These are phyloP conservation scores for Silurus aristotelis DNA, from an alignment of 2,797 vertebrate species.

Conservation along the genomic window DNA sequence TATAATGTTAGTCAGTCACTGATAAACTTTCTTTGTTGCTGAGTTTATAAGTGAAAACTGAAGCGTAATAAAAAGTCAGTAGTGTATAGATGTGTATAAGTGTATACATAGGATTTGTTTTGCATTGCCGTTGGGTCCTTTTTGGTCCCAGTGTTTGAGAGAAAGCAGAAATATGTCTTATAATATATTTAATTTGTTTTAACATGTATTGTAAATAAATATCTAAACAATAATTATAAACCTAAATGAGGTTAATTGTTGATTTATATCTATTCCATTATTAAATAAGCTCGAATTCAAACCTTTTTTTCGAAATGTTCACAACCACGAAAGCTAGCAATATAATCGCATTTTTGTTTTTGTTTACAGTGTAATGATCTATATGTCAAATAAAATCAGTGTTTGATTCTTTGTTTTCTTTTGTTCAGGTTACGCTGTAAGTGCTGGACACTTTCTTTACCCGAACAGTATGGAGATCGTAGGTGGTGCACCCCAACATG, in stretches of 20 bases:
- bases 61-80: neutral
- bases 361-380: neutral
- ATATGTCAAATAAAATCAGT: neutral
- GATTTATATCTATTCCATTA: too few relatives aligned
- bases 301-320: too few relatives aligned
- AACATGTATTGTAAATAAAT: too few relatives aligned
- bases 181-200: neutral
- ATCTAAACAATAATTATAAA: too few relatives aligned
- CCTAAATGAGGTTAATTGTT: too few relatives aligned
- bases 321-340: neutral
- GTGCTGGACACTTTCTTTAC: conserved; percentile 86
- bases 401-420: neutral
- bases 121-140: neutral
- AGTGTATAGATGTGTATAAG: neutral
- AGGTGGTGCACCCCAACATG: conserved; percentile 91
- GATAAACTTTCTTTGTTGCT: neutral
- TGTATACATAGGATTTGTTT: too few relatives aligned
- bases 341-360: neutral
- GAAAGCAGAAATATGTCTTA: neutral
- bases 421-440: conserved; percentile 87
- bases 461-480: conserved; percentile 79
- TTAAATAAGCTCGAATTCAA: too few relatives aligned
- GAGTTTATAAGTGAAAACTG: neutral
- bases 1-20: neutral
- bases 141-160: neutral